Conservation (phyloP, 2,113 vertebrate species). For the Aptenodytes patagonicus region DNA sequence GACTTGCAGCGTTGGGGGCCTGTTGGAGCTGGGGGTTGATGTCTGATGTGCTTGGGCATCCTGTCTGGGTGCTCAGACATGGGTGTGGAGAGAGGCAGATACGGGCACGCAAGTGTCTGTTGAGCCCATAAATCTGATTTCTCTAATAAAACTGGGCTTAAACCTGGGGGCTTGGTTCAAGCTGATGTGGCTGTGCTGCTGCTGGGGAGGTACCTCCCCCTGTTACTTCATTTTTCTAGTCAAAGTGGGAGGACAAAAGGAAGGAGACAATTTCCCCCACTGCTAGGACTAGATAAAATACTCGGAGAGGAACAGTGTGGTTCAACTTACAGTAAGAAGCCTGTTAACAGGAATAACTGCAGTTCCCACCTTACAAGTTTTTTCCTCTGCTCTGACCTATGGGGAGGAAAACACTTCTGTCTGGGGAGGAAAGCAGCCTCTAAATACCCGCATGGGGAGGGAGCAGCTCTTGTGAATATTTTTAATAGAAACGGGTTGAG, state of each 20-base stretch:
- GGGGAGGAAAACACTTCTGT: background rate
- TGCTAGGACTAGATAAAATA: background rate
- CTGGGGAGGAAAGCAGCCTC: background rate
- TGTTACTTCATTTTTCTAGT: background rate
- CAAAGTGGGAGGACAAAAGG: background rate
- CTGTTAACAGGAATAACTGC: background rate
- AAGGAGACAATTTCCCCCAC: background rate
- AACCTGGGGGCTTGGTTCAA: background rate
- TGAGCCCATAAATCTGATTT: background rate
- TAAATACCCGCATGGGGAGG: background rate
- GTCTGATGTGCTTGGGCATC: background rate
- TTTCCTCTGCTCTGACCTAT: background rate
- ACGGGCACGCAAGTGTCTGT: accelerated
- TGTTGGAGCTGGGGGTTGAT: background rate
- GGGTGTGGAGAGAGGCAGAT: background rate
- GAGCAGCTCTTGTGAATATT: background rate
- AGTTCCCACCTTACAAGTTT: background rate
- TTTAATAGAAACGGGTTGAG: background rate
- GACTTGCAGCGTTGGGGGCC: no score
- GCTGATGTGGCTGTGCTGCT: background rate
- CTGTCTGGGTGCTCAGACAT: background rate
- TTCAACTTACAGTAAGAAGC: background rate
- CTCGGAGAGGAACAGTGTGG: background rate
- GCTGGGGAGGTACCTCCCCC: background rate
- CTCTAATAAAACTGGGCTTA: background rate